Evolutionary conservation across 2,888 invertebrate species (phyloP).

Genomic region (Orchesella flavescens): DNA sequence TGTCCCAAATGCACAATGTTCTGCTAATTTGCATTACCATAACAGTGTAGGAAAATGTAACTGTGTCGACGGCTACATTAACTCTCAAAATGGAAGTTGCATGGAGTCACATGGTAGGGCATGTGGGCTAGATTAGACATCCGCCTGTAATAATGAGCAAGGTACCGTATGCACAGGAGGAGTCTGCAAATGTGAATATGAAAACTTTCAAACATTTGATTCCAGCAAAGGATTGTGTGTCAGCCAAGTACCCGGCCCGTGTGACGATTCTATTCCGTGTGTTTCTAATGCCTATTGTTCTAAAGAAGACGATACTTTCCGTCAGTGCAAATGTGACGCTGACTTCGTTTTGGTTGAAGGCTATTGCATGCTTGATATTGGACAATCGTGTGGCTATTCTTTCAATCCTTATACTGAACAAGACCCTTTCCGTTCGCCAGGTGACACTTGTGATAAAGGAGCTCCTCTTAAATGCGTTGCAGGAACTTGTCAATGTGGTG

Average conservation of each 20-base stretch:
- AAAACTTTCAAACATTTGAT: not conserved
- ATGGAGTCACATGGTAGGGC: not conserved
- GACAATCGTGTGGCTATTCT: not conserved
- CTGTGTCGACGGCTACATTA: not conserved
- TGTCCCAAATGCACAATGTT: not conserved
- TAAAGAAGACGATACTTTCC: not conserved
- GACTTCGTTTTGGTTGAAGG: not conserved
- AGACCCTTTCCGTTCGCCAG: not conserved
- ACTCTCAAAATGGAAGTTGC: not conserved
- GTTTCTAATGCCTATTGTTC: not conserved
- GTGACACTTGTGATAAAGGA: not conserved
- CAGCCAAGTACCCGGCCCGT: not conserved
- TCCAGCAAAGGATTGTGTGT: not conserved
- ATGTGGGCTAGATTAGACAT: not conserved
- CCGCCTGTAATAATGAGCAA: not conserved
- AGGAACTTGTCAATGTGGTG: slow-evolving; percentile 16
- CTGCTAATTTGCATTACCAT: too few relatives aligned
- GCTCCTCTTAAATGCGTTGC: not conserved
- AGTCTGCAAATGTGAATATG: not conserved
- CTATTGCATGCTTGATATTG: not conserved
- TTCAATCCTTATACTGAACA: too few relatives aligned
- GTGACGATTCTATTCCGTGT: not conserved
- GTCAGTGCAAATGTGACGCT: not conserved
- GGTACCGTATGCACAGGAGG: not conserved
- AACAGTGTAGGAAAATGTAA: not conserved